These are phyloP conservation scores for Pseudomyrmex gracilis DNA, from an alignment of 1,140 invertebrate species.

Conservation along the genomic window DNA sequence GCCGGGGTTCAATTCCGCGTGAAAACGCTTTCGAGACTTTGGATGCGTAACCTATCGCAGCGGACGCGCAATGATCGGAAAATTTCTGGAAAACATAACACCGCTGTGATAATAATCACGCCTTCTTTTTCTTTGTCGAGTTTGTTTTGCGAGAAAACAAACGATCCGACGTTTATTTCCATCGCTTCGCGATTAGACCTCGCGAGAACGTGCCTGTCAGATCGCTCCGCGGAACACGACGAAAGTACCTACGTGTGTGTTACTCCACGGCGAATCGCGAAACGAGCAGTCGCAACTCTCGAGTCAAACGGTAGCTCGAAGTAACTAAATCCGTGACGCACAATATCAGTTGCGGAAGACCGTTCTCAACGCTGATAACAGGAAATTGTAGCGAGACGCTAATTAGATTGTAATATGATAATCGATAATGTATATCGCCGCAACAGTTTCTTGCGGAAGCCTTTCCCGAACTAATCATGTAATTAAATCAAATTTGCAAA, in stretches of 20 bases:
- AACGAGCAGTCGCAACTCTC: neutral
- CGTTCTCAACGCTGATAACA: neutral
- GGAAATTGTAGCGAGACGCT: neutral
- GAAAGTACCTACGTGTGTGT: neutral
- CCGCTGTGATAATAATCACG: neutral
- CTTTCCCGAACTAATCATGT: constrained; percentile 20
- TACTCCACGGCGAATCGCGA: neutral
- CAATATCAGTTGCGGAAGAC: no score
- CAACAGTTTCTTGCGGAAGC: neutral
- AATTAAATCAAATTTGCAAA: constrained; percentile 41
- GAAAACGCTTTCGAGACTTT: constrained; percentile 71
- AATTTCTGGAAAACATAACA: constrained; percentile 3
- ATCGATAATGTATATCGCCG: neutral
- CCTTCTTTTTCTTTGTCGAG: neutral
- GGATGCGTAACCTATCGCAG: constrained; percentile 43
- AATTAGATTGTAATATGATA: neutral
- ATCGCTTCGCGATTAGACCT: neutral
- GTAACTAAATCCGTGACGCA: no score
- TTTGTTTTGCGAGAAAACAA: neutral
- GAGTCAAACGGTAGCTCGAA: neutral
- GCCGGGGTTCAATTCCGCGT: constrained; percentile 73
- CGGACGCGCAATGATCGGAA: constrained; percentile 10
- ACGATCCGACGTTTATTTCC: neutral
- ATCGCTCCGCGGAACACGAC: neutral
- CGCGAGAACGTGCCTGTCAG: neutral